A percentile compares a stretch with the other conserved stretches of the same genome.
Evolutionary conservation across 2,113 vertebrate species (phyloP).

Genomic region (Hippolais icterina): DNA sequence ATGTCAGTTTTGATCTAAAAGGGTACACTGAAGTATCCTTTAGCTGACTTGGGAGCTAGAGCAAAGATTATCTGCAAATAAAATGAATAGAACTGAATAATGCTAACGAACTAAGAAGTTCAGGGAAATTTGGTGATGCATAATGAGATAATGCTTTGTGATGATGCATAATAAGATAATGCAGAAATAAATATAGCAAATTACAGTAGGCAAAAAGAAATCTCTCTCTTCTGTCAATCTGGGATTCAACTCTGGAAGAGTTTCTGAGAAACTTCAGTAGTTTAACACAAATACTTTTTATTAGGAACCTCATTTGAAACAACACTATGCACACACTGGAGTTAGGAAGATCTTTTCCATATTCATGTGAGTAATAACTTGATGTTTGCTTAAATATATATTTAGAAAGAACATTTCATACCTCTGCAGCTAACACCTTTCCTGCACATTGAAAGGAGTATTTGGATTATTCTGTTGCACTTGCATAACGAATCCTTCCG

Average conservation of each 20-base stretch:
- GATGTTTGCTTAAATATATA: slow-evolving; percentile 23
- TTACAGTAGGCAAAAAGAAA: slow-evolving; percentile 25
- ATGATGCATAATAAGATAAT: neutral
- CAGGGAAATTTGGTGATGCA: slow-evolving; percentile 12
- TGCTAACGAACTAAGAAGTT: neutral
- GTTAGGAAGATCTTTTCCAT: slow-evolving; percentile 17
- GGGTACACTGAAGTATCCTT: neutral
- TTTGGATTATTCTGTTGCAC: neutral
- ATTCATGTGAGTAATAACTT: slow-evolving; percentile 29
- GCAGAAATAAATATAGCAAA: slow-evolving; percentile 7
- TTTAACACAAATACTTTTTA: slow-evolving; percentile 44
- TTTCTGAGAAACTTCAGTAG: neutral
- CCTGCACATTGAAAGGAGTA: neutral
- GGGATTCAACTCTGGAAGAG: slow-evolving; percentile 19
- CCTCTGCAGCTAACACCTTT: neutral
- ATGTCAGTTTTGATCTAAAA: neutral
- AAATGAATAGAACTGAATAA: neutral
- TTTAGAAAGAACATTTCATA: neutral
- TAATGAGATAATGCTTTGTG: neutral
- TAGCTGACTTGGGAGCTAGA: neutral
- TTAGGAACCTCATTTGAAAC: slow-evolving; percentile 23
- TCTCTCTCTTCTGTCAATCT: slow-evolving; percentile 3
- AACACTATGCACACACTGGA: neutral
- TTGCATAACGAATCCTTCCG: neutral
- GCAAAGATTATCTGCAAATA: slow-evolving; percentile 11